These are phyloP conservation scores for Engraulis encrasicolus DNA, from an alignment of 2,113 vertebrate species.

Conservation along the genomic window DNA sequence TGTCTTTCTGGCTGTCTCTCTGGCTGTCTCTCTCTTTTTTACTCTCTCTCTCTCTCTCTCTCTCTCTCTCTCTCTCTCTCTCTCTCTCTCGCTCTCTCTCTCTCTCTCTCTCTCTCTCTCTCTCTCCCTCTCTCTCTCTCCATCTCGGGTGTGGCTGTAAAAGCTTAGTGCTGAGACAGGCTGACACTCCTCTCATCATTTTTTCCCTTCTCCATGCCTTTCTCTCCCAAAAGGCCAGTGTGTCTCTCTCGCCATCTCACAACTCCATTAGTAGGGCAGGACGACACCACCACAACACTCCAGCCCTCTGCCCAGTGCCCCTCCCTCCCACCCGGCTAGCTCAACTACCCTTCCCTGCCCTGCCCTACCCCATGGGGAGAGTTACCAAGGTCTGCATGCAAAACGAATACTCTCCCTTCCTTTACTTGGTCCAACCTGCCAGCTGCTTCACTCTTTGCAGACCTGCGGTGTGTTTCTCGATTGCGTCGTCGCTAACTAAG, in stretches of 20 bases:
- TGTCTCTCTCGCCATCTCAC: constrained; percentile 34
- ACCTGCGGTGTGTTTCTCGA: too few relatives aligned
- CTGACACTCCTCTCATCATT: constrained; percentile 36
- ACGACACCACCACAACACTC: too few relatives aligned
- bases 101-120: constrained; percentile 11
- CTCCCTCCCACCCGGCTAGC: too few relatives aligned
- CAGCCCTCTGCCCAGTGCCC: too few relatives aligned
- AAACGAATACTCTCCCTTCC: too few relatives aligned
- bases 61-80: constrained; percentile 43
- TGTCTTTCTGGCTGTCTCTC: constrained; percentile 32
- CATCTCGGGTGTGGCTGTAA: constrained; percentile 33
- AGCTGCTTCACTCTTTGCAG: too few relatives aligned
- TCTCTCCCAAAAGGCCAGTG: constrained; percentile 29
- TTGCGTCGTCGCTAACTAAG: too few relatives aligned
- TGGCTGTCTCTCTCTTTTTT: neutral
- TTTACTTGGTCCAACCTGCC: too few relatives aligned
- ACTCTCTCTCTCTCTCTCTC: constrained; percentile 24
- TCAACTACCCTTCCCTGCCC: too few relatives aligned
- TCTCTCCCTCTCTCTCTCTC: neutral
- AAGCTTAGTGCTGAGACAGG: constrained; percentile 30
- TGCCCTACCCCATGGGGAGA: too few relatives aligned
- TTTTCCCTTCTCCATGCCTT: constrained; percentile 42
- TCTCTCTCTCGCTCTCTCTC: constrained; percentile 4
- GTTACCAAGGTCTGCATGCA: too few relatives aligned
- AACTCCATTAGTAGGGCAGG: constrained; percentile 34